These are phyloP conservation scores for Pitangus sulphuratus DNA, from an alignment of 2,797 vertebrate species.

Conservation along the genomic window DNA sequence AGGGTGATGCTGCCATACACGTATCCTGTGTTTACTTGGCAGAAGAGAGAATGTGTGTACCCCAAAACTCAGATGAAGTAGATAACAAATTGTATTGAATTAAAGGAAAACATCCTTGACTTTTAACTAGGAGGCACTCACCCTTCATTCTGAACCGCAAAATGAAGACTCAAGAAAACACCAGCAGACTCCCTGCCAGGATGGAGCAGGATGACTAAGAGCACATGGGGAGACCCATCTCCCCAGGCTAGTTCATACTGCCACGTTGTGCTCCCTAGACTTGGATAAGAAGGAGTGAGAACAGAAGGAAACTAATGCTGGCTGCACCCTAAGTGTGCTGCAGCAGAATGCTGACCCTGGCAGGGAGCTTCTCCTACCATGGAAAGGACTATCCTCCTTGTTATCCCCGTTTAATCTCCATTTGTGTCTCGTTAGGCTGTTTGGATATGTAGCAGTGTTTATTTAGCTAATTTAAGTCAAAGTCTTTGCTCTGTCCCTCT, in stretches of 20 bases:
- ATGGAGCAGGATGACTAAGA: fast-evolving
- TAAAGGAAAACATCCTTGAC: not conserved
- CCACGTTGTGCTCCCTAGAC: fast-evolving
- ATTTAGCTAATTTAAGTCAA: not conserved
- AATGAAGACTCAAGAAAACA: not conserved
- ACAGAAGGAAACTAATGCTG: not conserved
- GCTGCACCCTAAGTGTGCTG: not conserved
- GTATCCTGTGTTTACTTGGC: not conserved
- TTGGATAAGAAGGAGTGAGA: not conserved
- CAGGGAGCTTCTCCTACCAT: not conserved
- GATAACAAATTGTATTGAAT: not conserved
- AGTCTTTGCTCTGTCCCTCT: not conserved
- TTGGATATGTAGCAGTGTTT: not conserved
- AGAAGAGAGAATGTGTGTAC: not conserved
- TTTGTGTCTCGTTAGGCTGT: not conserved
- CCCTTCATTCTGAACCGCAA: not conserved
- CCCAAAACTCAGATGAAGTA: not conserved
- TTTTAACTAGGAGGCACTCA: not conserved
- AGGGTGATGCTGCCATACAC: not conserved
- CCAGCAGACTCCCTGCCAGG: fast-evolving
- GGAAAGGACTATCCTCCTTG: not conserved
- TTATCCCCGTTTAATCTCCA: not conserved
- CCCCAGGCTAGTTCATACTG: not conserved
- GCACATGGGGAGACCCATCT: not conserved
- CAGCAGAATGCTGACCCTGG: not conserved